Conservation (phyloP, 1,140 invertebrate species). For the Psilanteris sp. region DNA sequence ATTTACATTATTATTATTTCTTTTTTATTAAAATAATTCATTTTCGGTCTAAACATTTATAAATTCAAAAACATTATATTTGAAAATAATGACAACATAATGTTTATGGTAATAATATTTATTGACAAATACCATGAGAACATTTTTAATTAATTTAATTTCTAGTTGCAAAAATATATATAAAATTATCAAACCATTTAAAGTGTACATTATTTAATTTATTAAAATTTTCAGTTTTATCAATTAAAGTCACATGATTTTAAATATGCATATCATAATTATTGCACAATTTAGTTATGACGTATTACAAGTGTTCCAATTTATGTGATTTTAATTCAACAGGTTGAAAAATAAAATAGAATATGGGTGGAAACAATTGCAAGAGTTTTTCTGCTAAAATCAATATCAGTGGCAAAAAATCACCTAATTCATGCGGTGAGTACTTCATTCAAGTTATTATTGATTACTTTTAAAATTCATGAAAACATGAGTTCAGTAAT, state of each 20-base stretch:
- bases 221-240: too few species aligned
- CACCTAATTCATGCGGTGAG: constrained; percentile 33
- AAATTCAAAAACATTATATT: too few species aligned
- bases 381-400: constrained; percentile 63
- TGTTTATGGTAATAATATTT: too few species aligned
- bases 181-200: neutral
- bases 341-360: constrained; percentile 22
- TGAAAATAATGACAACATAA: too few species aligned
- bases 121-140: too few species aligned
- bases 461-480: too few species aligned
- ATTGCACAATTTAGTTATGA: constrained; percentile 45
- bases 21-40: too few species aligned
- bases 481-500: neutral
- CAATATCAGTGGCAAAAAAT: constrained; percentile 56
- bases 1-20: neutral
- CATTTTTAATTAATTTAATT: too few species aligned
- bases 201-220: neutral
- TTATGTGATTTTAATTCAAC: constrained; percentile 35
- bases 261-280: constrained; percentile 12
- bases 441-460: constrained; percentile 13
- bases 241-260: constrained; percentile 5
- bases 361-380: constrained; percentile 65
- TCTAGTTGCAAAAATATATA: too few species aligned
- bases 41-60: too few species aligned
- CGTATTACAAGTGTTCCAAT: constrained; percentile 14